Percentiles rank a stretch among this genome's conserved stretches.
Evolutionary conservation across 2,113 vertebrate genomes (phyloP).

Genomic region (Erythrolamprus reginae): DNA sequence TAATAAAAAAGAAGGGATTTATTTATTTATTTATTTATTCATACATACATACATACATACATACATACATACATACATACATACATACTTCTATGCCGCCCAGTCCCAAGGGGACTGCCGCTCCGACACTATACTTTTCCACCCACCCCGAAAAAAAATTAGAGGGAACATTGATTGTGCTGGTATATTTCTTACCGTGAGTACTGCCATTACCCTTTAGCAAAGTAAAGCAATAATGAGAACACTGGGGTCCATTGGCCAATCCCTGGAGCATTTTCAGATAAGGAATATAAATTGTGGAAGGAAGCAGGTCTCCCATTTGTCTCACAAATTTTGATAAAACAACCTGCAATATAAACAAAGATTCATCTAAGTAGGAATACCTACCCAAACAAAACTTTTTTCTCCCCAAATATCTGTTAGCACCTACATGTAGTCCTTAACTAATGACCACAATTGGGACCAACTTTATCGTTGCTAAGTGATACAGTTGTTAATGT

Average conservation of each 20-base stretch:
- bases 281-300: constrained; percentile 92
- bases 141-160: too few species aligned
- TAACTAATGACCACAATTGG: neutral
- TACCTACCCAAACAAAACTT: neutral
- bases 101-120: too few species aligned
- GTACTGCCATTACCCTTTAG: constrained; percentile 94
- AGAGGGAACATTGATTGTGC: too few species aligned
- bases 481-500: neutral
- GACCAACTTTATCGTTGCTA: too few species aligned
- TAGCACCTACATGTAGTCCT: neutral
- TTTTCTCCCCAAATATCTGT: neutral
- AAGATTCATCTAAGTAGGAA: constrained; percentile 30
- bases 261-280: constrained; percentile 92
- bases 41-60: too few species aligned
- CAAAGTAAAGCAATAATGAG: constrained; percentile 96
- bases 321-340: constrained; percentile 98
- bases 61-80: too few species aligned
- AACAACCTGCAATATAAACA: constrained; percentile 79
- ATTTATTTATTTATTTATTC: too few species aligned
- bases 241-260: constrained; percentile 89
- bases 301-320: constrained; percentile 94
- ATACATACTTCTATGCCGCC: too few species aligned
- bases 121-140: too few species aligned
- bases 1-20: too few species aligned
- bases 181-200: constrained; percentile 77